These are phyloP conservation scores for Venusia cambrica DNA, from an alignment of 2,888 invertebrate species.

Conservation along the genomic window DNA sequence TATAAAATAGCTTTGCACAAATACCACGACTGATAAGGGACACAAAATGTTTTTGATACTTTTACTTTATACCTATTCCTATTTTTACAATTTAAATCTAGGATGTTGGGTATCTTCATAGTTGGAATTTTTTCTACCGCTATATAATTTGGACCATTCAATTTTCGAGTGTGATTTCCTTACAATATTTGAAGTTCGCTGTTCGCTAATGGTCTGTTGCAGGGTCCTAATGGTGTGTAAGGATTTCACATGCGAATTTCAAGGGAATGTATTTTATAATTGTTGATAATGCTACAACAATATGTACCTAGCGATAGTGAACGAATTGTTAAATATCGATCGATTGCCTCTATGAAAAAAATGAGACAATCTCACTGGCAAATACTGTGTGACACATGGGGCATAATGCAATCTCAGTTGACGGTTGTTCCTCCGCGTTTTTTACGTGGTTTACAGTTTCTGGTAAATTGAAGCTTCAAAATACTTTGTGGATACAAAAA, in stretches of 20 bases:
- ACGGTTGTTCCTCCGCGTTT: too few species aligned
- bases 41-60: constrained; percentile 79
- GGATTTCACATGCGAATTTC: constrained; percentile 54
- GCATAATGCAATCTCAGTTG: too few species aligned
- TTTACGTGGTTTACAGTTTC: too few species aligned
- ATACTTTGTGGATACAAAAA: too few species aligned
- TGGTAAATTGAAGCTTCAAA: too few species aligned
- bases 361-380: too few species aligned
- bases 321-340: constrained; percentile 40
- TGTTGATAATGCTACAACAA: constrained; percentile 57
- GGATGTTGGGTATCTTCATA: constrained; percentile 57
- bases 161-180: constrained; percentile 58
- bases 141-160: constrained; percentile 37
- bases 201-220: constrained; percentile 24
- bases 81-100: constrained; percentile 55
- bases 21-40: constrained; percentile 78
- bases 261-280: constrained; percentile 44
- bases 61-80: constrained; percentile 71
- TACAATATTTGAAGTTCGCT: constrained; percentile 30
- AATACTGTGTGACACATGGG: too few species aligned
- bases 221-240: constrained; percentile 15
- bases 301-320: constrained; percentile 56
- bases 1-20: constrained; percentile 74
- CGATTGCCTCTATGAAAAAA: constrained; percentile 37
- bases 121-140: constrained; percentile 55